Conservation (phyloP, 2,113 vertebrate genomes). For the Pteruthius melanotis region DNA sequence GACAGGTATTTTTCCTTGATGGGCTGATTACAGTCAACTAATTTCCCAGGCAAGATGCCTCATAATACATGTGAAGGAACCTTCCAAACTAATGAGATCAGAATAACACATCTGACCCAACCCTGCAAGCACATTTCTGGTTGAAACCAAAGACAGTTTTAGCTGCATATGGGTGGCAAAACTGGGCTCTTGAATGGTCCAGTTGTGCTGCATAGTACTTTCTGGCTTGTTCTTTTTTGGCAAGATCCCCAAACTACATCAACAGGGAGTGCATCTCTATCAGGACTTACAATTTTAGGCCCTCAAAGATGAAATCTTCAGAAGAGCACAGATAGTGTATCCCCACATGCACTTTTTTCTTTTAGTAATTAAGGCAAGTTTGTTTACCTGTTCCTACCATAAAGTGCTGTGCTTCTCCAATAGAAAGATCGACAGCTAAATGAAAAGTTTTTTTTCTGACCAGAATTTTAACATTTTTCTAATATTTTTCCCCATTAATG, state of each 20-base stretch:
- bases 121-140: neutral
- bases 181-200: neutral
- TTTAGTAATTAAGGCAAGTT: slow-evolving; percentile 70
- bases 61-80: neutral
- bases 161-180: slow-evolving; percentile 19
- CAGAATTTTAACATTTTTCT: neutral
- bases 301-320: neutral
- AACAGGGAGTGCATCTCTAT: neutral
- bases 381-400: slow-evolving; percentile 19
- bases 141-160: slow-evolving; percentile 10
- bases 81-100: neutral
- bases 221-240: slow-evolving; percentile 27
- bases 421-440: neutral
- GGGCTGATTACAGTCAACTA: neutral
- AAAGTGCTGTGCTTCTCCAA: slow-evolving; percentile 23
- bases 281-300: neutral
- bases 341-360: neutral
- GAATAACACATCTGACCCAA: neutral
- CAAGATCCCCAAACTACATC: neutral
- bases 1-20: slow-evolving; percentile 8
- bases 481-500: neutral
- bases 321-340: neutral
- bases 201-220: slow-evolving; percentile 44
- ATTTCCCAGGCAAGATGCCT: neutral
- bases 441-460: slow-evolving; percentile 25